Evolutionary conservation across 2,888 invertebrate genomes (phyloP), one percentile per base, ranked within the genome.

Genomic region (Plagiodera versicolora): DNA sequence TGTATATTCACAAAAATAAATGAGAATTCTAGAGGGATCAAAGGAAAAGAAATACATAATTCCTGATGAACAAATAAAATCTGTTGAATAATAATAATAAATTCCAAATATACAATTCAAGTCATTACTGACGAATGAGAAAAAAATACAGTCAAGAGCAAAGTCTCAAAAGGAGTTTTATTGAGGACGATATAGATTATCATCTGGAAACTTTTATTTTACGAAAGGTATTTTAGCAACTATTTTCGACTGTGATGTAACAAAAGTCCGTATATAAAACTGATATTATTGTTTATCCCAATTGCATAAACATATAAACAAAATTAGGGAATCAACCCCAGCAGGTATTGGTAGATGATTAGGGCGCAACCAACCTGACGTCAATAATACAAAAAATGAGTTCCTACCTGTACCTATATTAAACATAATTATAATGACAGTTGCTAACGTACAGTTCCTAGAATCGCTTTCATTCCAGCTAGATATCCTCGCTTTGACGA

Each of bases 1-100:
- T 44, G 44, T 44, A 53, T 19, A 10, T 53, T 24, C 53, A 53
- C n/a, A 24, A 20, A 44, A 53, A 53, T 44, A 53, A 53, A 53
- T 53, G 35, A 17, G 6, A 9, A 53, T 53, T 53, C 53, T 20
- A 44, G 16, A 39, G 11, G 14, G 14, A 39, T 14, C 4, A 32
- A 2, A 11, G 10, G 10, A 39, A 3, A 39, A 39, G 14, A 39
- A n/a, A 39, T 11, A 39, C 6, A 39, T 39, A 10, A 14, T 39
- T 39, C 39, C 3, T 39, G 3, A 39, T 39, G 14, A 39, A 39
- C 11, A 14, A 39, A 39, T 14, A 24, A 24, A 3, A 24, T 5
- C 24, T 24, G 24, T 24, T 24, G 6, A 5, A 24, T 3, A 24
- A 24, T 24, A n/a, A 39, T 39, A 3, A 39, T 39, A 39, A 39